A percentile compares a stretch with the other conserved stretches of the same genome.
These are phyloP conservation scores for Plectrocnemia conspersa DNA, from an alignment of 1,140 invertebrate species.

Conservation along the genomic window DNA sequence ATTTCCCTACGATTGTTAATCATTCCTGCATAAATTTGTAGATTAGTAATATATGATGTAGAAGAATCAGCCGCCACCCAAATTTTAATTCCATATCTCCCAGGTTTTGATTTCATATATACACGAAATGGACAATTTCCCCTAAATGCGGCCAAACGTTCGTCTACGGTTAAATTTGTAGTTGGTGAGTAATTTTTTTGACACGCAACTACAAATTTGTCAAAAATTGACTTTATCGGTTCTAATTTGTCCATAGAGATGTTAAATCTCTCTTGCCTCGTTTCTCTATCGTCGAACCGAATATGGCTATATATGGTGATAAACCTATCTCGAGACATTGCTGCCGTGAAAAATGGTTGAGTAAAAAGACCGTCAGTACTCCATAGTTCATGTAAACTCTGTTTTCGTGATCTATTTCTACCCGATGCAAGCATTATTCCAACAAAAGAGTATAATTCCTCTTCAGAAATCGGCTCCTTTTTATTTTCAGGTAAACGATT, in stretches of 20 bases:
- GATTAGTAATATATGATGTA: background rate
- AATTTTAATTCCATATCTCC: slow-evolving; percentile 11
- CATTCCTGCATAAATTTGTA: slow-evolving; percentile 4
- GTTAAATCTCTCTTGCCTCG: slow-evolving; percentile 1
- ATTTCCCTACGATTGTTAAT: background rate
- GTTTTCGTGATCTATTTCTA: slow-evolving; percentile 7
- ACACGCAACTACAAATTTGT: slow-evolving; percentile 11
- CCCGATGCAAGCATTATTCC: slow-evolving; percentile 13
- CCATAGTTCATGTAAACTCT: slow-evolving; percentile 10
- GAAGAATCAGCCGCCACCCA: slow-evolving; percentile 3
- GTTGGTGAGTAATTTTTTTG: background rate
- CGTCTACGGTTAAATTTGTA: slow-evolving; percentile 1
- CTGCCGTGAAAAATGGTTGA: slow-evolving; percentile 12
- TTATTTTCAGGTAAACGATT: slow-evolving; percentile 5
- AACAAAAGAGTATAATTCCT: slow-evolving; percentile 10
- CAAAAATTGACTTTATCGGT: slow-evolving; percentile 7
- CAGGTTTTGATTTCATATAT: slow-evolving; percentile 10
- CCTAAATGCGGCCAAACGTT: slow-evolving; percentile 10
- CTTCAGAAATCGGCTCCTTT: slow-evolving; percentile 2
- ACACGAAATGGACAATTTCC: too few species aligned
- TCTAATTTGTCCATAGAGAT: slow-evolving; percentile 9
- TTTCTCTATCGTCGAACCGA: slow-evolving; percentile 16
- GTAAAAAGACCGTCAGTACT: slow-evolving; percentile 3
- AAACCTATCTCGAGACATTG: slow-evolving; percentile 17
- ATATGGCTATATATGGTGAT: slow-evolving; percentile 9